A percentile compares a stretch with the other conserved stretches of the same genome.
Conservation (phyloP, 1,140 invertebrate genomes). For the Ceratitis capitata region DNA sequence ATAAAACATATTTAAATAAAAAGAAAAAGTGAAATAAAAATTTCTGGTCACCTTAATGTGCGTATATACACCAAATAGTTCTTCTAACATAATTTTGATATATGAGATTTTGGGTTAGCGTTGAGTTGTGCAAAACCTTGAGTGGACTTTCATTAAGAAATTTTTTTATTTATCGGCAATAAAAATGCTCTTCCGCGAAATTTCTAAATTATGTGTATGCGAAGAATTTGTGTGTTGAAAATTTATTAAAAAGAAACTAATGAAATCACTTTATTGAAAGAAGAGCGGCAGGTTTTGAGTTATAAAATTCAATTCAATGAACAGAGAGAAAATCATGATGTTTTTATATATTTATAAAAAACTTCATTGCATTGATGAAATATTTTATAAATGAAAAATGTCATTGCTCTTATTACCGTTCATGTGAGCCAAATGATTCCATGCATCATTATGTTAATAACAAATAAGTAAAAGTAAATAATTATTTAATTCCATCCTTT, state of each 20-base stretch:
- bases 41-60: too few species aligned
- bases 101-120: not conserved
- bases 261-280: too few species aligned
- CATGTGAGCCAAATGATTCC: not conserved
- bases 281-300: too few species aligned
- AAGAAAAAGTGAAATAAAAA: too few species aligned
- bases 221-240: not conserved
- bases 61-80: too few species aligned
- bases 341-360: too few species aligned
- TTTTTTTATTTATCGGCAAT: not conserved
- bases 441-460: slow-evolving; percentile 9
- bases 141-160: not conserved
- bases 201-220: not conserved
- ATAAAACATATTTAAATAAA: too few species aligned
- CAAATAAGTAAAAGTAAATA: not conserved
- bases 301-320: too few species aligned
- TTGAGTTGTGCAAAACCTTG: not conserved
- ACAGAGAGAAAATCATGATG: too few species aligned
- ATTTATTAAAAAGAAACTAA: not conserved
- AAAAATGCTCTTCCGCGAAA: not conserved
- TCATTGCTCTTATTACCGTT: too few species aligned
- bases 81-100: not conserved
- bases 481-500: not conserved
- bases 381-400: too few species aligned
- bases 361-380: too few species aligned